phyloP scores from a whole-genome alignment of 2,797 vertebrate species.

The Mus caroli region DNA sequence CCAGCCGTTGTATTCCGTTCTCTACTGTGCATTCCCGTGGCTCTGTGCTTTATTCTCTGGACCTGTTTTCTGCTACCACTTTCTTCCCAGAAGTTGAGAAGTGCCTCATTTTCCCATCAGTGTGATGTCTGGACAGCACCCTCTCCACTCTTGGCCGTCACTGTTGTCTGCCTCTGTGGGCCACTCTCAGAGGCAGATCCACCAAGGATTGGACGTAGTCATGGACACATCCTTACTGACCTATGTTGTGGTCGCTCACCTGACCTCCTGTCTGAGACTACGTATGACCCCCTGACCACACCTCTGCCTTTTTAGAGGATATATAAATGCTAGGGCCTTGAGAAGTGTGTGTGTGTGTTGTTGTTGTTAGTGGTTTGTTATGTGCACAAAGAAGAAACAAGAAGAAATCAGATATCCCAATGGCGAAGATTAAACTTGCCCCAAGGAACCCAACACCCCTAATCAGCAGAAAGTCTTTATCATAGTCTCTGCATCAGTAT shows the following conservation, averaged over 20 bases:
- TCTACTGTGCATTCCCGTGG: accelerated
- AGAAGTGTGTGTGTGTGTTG: not conserved
- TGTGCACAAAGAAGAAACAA: not conserved
- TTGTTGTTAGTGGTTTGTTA: not conserved
- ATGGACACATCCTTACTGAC: not conserved
- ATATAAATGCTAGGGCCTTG: not conserved
- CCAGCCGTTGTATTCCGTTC: not conserved
- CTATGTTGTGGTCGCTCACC: not conserved
- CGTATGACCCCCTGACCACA: not conserved
- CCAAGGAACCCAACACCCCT: not conserved
- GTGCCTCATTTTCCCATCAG: not conserved
- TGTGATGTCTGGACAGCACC: not conserved
- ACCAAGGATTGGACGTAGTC: not conserved
- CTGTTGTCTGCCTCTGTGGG: not conserved
- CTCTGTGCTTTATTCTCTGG: not conserved
- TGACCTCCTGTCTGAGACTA: not conserved
- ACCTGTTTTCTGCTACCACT: not conserved
- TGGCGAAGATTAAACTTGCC: not conserved
- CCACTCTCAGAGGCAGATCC: not conserved
- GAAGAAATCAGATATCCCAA: not conserved
- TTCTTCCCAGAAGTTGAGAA: not conserved
- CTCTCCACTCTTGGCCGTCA: not conserved
- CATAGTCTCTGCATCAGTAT: too few relatives aligned
- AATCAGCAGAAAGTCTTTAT: not conserved
- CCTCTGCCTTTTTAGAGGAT: not conserved